Evolutionary conservation across 2,888 invertebrate species (phyloP), one percentile per base, ranked within the genome.

Genomic region (Priocnemis perturbator): DNA sequence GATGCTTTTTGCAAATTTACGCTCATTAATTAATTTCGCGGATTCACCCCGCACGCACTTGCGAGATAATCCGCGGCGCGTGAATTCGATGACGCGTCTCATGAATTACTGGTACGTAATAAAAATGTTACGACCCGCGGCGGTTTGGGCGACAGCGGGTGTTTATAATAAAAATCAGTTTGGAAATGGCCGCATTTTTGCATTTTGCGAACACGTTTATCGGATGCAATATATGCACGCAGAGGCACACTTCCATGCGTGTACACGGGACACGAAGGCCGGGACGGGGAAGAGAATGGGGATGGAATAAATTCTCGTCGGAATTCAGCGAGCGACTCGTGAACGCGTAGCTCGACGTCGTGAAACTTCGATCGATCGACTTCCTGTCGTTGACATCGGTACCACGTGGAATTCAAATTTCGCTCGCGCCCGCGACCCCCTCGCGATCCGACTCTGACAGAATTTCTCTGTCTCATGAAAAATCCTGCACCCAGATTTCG

Each of bases 321-420:
- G 50, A 60, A 67, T 67, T 65, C 57, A 61, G 44, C 50, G 55
- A 15, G 62, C 60, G 64, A 50, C 61, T 47, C 47, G 50, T 21
- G 23, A 60, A 50, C 61, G 37, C 47, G 50, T 21, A 26, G 52
- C 21, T 23, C 47, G 52, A 37, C 37, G 37, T 37, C 37, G 37
- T 59, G 53, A 56, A 68, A 68, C 52, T 68, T 68, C 64, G 67
- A 68, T 68, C 67, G 67, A 59, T 68, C 67, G 64, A 64, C 67
- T 68, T 64, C 64, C 67, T 48, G 67, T 68, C 67, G 59, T 63
- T 64, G 67, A 37, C 59, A 56, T 67, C 66, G 61, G 44, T 45
- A 48, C 56, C 62, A 47, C 63, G 55, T 59, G 55, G 67, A 68
- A 68, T 64, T 59, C 67, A 64, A 64, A 64, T 68, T 64, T 68